A percentile compares a stretch with the other conserved stretches of the same genome.
phyloP scores from a whole-genome alignment of 2,888 invertebrate genomes.

The Griposia aprilina region DNA sequence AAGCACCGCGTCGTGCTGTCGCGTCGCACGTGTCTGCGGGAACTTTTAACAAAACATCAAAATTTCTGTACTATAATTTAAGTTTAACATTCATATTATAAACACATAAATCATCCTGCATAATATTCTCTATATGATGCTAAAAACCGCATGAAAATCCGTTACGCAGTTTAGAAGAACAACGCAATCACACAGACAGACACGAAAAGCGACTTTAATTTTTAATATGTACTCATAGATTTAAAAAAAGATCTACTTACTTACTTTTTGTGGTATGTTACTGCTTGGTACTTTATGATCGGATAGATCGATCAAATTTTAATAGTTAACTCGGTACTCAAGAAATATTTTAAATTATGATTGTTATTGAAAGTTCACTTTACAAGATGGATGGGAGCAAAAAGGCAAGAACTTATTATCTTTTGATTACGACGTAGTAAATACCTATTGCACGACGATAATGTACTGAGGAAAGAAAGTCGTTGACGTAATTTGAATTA shows the following conservation, averaged over 20 bases:
- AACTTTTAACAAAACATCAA: no score
- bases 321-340: background rate
- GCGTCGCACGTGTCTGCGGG: no score
- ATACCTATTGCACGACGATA: conserved; percentile 14
- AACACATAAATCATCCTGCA: no score
- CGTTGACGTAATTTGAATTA: conserved; percentile 42
- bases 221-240: no score
- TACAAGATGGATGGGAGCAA: conserved; percentile 56
- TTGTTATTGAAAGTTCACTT: conserved; percentile 64
- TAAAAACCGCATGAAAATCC: no score
- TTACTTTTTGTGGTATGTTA: background rate
- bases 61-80: no score
- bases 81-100: no score
- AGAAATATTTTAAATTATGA: conserved; percentile 49
- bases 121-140: no score
- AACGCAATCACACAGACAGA: no score
- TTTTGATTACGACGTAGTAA: conserved; percentile 42
- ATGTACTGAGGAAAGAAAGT: conserved; percentile 50
- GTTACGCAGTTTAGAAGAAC: no score
- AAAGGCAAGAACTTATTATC: conserved; percentile 31
- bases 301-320: conserved; percentile 10
- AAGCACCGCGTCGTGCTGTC: no score
- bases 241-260: background rate
- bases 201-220: background rate
- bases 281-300: background rate